Conservation (phyloP, 2,888 invertebrate species). For the Diaphora mendica region DNA sequence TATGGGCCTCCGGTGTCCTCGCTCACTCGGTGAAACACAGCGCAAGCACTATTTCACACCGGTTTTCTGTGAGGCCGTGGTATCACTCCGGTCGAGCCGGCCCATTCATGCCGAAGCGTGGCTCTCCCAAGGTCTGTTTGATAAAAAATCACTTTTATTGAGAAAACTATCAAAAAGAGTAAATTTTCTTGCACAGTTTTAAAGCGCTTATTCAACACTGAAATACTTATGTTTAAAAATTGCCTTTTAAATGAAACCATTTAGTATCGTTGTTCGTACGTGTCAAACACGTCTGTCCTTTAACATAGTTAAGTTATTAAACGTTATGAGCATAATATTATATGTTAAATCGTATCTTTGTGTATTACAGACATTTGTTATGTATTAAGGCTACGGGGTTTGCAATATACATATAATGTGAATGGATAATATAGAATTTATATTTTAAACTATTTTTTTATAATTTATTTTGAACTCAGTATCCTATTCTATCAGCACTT, state of each 20-base stretch:
- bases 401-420: not conserved
- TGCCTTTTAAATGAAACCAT: slow-evolving; percentile 32
- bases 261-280: slow-evolving; percentile 37
- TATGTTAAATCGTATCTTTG: slow-evolving; percentile 30
- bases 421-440: not conserved
- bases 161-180: not conserved
- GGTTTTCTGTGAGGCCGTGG: too few species aligned
- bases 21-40: too few species aligned
- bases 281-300: slow-evolving; percentile 50
- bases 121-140: too few species aligned
- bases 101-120: too few species aligned
- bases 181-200: not conserved
- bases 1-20: too few species aligned
- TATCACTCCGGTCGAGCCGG: too few species aligned
- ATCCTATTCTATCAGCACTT: too few species aligned
- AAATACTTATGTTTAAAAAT: slow-evolving; percentile 9
- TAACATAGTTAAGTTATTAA: slow-evolving; percentile 25
- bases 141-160: not conserved
- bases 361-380: not conserved
- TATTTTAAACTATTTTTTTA: not conserved
- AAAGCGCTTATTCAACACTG: not conserved
- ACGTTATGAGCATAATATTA: slow-evolving; percentile 49
- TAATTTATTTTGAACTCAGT: too few species aligned
- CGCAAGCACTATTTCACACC: too few species aligned
- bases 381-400: not conserved